Evolutionary conservation across 2,888 invertebrate species (phyloP).

Genomic region (Atethmia centrago): DNA sequence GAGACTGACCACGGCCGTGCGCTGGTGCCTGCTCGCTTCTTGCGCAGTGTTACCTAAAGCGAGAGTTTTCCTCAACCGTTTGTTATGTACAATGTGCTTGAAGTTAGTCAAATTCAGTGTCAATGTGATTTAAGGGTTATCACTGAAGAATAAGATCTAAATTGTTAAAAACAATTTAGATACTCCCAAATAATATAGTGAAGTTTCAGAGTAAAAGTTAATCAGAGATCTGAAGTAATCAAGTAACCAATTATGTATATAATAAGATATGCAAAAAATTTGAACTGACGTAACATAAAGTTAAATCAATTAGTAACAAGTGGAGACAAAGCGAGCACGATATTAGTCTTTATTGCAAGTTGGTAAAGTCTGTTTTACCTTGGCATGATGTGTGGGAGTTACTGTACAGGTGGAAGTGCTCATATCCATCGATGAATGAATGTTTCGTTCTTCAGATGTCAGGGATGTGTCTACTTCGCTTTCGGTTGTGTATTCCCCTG

Average conservation of each 20-base stretch:
- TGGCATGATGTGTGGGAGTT: constrained; percentile 91
- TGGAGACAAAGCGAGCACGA: constrained; percentile 46
- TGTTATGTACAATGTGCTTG: constrained; percentile 70
- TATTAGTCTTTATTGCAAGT: constrained; percentile 39
- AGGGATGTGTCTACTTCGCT: constrained; percentile 93
- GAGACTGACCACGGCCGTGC: constrained; percentile 97
- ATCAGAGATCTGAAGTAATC: constrained; percentile 24
- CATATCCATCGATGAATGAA: constrained; percentile 92
- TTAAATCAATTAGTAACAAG: constrained; percentile 39
- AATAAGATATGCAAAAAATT: background rate
- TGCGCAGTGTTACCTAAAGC: constrained; percentile 91
- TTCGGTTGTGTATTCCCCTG: constrained; percentile 96
- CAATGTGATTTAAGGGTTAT: constrained; percentile 25
- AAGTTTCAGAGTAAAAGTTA: background rate
- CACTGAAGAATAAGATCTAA: constrained; percentile 1
- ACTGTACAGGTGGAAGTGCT: constrained; percentile 90
- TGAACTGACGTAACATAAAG: constrained; percentile 9
- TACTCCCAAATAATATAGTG: background rate
- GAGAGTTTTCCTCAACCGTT: constrained; percentile 62
- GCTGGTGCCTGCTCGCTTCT: constrained; percentile 90
- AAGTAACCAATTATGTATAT: constrained; percentile 8
- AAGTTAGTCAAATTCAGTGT: constrained; percentile 32
- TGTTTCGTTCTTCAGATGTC: constrained; percentile 94
- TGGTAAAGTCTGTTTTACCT: constrained; percentile 76
- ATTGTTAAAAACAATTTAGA: background rate